A percentile compares a stretch with the other conserved stretches of the same genome.
These are phyloP conservation scores for Erebia aethiops DNA, from an alignment of 2,888 invertebrate genomes.

Conservation along the genomic window DNA sequence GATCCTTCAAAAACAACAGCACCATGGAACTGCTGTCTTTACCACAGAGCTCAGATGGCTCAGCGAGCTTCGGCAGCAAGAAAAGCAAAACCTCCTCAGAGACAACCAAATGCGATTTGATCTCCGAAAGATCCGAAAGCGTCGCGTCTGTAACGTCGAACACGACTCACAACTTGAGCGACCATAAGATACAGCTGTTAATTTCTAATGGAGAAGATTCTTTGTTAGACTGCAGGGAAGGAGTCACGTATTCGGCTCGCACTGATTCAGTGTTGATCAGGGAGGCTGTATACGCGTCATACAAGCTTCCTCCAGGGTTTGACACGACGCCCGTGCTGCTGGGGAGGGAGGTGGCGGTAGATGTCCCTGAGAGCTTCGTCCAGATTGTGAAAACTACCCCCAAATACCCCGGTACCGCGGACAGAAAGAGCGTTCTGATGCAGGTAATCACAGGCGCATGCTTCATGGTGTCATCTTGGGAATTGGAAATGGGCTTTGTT, in stretches of 20 bases:
- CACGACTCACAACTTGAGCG: slow-evolving; percentile 62
- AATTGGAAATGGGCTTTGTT: slow-evolving; percentile 35
- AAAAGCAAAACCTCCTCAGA: slow-evolving; percentile 73
- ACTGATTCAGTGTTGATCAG: slow-evolving; percentile 79
- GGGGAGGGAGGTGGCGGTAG: slow-evolving; percentile 89
- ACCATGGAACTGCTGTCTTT: slow-evolving; percentile 70
- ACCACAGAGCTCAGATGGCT: slow-evolving; percentile 73
- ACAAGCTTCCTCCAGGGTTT: slow-evolving; percentile 74
- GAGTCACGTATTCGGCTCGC: slow-evolving; percentile 73
- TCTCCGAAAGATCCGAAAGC: slow-evolving; percentile 67
- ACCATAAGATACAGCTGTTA: slow-evolving; percentile 74
- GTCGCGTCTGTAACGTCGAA: slow-evolving; percentile 67
- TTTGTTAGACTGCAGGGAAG: slow-evolving; percentile 74
- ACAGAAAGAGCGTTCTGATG: slow-evolving; percentile 76
- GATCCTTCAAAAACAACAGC: slow-evolving; percentile 71
- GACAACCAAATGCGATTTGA: slow-evolving; percentile 72
- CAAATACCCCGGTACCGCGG: slow-evolving; percentile 85
- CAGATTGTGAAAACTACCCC: slow-evolving; percentile 90
- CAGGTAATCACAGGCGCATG: slow-evolving; percentile 72
- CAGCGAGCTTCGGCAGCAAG: slow-evolving; percentile 74
- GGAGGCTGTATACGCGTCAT: slow-evolving; percentile 76
- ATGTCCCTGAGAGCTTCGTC: slow-evolving; percentile 94
- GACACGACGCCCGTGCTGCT: slow-evolving; percentile 78
- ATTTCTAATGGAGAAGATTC: slow-evolving; percentile 77
- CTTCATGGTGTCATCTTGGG: slow-evolving; percentile 46